Base-by-base conservation (phyloP, 2,797 vertebrate genomes). In the Adrianichthys oophorus region DNA sequence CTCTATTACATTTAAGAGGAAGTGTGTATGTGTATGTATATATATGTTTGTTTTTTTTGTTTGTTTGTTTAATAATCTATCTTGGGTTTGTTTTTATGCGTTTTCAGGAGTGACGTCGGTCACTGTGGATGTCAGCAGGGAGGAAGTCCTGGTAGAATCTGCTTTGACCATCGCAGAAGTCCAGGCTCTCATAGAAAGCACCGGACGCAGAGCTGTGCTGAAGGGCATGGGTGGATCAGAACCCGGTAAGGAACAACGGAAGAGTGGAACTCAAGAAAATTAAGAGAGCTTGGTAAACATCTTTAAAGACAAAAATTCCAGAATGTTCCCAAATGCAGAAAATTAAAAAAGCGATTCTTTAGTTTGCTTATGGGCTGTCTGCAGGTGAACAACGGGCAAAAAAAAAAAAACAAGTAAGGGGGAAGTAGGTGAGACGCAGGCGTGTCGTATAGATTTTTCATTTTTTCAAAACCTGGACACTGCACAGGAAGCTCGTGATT, bases 121-220 rank as follows among this genome's bases (percentile, higher is more conserved):
- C 52, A 86, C 89, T 2, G 51, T 96, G 0, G 88, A 91, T 7
- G 65, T 95, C 23, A 56, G 82, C 17, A 85, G 75, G 18, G 90
- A 95, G 85, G 71, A 82, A 62, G 94, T 97, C 64, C 42, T 98
- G 79, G 91, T 98, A 63, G 92, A 96, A 16, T 92, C 93, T 0
- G 74, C 83, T 7, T 85, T 94, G 24, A 85, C 89, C 47, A 91
- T 90, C 0, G 82, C 84, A 1, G 83, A 93, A 48, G 91, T 97
- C n/a, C 94, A 94, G 80, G 74, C 49, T 1, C 86, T 95, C 65
- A 92, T 97, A 12, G 96, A 97, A 78, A 79, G 78, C 59, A 94
- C 92, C 0, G 95, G 95, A 13, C 83, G 93, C 49, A 84, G 87
- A 40, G 95, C 94, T 0, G 94, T 97, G 50, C 91, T 98, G 32